Base-by-base conservation (phyloP, 2,113 vertebrate genomes). In the Cololabis saira region DNA sequence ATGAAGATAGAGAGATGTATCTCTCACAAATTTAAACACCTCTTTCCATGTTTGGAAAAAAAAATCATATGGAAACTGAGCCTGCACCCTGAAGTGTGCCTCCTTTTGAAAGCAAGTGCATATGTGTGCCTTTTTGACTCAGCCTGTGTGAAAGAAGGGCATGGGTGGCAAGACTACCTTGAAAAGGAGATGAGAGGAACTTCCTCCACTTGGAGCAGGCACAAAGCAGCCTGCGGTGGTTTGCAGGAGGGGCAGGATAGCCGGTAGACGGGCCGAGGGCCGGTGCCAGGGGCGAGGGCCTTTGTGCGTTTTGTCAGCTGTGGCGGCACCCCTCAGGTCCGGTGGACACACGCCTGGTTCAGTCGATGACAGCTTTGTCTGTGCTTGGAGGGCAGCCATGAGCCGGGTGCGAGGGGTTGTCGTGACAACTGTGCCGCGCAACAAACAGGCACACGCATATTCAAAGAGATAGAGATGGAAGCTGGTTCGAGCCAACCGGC, bases 271-370 rank as follows among this genome's bases (percentile, higher is more conserved):
- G 82, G 83, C 61, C 63, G 78, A 80, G 67, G 83, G 85, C 76
- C 74, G 64, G 76, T 76, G 81, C 85, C 78, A 82, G 70, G 79
- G 52, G 33, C 66, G 53, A 61, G 78, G 76, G 68, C 76, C 81
- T 91, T 90, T 87, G 82, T 85, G 78, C 55, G 78, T 85, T 87
- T 87, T 88, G 90, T 90, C 81, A 33, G 73, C 17, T 19, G 75
- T 82, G 78, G 83, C 74, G 77, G 81, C 86, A 57, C 83, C 82
- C 84, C 85, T 87, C 66, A 71, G 80, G 82, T 80, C 85, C 57
- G 63, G 81, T 75, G 78, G 90, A 90, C 90, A 88, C 86, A 90
- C 82, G 82, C 86, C 86, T 86, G 78, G 79, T 90, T 75, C 85
- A 80, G 55, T 81, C 65, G 59, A 74, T 83, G 44, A 78, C 79